Conservation (phyloP, 1,140 invertebrate genomes). For the Cherax quadricarinatus region DNA sequence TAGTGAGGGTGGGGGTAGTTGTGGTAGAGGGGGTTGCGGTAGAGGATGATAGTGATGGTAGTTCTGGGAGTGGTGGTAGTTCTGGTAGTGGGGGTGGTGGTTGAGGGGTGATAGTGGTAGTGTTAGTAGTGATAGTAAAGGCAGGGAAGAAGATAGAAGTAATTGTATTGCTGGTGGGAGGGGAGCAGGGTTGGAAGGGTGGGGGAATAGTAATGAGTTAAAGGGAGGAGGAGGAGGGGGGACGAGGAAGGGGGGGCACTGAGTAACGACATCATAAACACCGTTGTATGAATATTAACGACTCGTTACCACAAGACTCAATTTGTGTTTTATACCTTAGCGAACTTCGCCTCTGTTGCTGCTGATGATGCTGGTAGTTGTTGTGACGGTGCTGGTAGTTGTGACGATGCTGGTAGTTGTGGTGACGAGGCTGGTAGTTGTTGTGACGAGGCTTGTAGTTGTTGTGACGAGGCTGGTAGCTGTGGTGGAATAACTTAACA, state of each 20-base stretch:
- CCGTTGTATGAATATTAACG: background rate
- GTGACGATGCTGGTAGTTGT: too few relatives aligned
- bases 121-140: background rate
- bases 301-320: background rate
- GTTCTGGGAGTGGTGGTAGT: background rate
- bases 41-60: too few relatives aligned
- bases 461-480: too few relatives aligned
- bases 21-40: background rate
- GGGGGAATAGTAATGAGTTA: background rate
- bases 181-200: background rate
- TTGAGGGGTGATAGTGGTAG: background rate
- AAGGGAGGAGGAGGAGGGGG: background rate
- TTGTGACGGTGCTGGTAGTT: background rate
- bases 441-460: too few relatives aligned
- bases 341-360: background rate
- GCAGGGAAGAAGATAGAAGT: too few relatives aligned
- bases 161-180: too few relatives aligned
- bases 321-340: background rate
- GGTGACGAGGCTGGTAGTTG: too few relatives aligned
- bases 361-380: too few relatives aligned
- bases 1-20: slow-evolving; percentile 6
- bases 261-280: background rate
- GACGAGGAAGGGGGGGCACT: too few relatives aligned
- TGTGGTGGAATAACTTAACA: too few relatives aligned
- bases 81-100: background rate